Conservation (phyloP, 2,888 invertebrate genomes). For the Thecocarcelia acutangulata region DNA sequence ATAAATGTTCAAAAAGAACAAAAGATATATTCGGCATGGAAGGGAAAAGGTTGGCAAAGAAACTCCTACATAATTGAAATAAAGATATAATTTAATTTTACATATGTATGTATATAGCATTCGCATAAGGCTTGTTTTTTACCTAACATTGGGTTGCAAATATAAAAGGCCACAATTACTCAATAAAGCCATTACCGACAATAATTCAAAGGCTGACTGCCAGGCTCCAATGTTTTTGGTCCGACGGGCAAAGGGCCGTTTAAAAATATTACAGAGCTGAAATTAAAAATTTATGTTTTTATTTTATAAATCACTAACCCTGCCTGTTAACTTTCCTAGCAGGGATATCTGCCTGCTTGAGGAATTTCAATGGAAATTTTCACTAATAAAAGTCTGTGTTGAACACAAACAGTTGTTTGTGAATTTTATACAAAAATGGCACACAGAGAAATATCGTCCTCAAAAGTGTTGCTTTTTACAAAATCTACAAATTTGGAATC, state of each 20-base stretch:
- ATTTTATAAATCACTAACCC: too few species aligned
- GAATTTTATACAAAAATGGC: too few species aligned
- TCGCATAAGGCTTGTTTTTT: background rate
- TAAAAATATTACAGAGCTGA: constrained; percentile 85
- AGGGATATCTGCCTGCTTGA: background rate
- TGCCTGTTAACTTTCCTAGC: background rate
- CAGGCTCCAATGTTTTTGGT: constrained; percentile 89
- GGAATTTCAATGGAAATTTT: too few species aligned
- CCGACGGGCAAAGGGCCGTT: constrained; percentile 86
- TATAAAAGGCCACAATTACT: constrained; percentile 89
- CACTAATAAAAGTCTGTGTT: too few species aligned
- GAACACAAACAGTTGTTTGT: too few species aligned
- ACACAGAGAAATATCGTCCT: too few species aligned
- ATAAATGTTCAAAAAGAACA: constrained; percentile 86
- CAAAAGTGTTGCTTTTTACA: too few species aligned
- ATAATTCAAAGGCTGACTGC: constrained; percentile 84
- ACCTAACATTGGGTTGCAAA: constrained; percentile 85
- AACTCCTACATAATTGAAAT: constrained; percentile 73
- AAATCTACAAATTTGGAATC: too few species aligned
- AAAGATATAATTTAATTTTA: background rate
- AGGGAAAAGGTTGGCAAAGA: constrained; percentile 77
- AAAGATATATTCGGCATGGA: constrained; percentile 82
- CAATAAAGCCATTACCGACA: constrained; percentile 86
- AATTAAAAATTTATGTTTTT: constrained; percentile 3
- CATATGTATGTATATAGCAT: too few species aligned